Base-by-base conservation (phyloP, 2,797 vertebrate species). In the Tauraco hartlaubi region DNA sequence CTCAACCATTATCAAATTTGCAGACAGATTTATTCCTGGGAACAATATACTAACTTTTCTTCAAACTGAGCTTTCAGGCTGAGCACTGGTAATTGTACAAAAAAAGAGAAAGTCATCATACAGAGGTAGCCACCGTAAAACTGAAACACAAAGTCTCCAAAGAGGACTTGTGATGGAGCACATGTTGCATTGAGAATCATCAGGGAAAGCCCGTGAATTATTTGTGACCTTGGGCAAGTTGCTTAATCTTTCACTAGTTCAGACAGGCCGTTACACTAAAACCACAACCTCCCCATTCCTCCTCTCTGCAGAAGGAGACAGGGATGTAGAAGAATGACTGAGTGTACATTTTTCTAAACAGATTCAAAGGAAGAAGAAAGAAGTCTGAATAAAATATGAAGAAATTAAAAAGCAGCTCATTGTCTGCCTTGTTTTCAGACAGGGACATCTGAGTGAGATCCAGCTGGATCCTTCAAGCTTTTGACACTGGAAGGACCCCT, bases 221-320 rank as follows among this genome's bases (percentile, higher is more conserved):
- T 63, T 62, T 88, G 79, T 64, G 28, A 90, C 94, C 85, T 69
- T 81, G 62, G 85, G 48, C 73, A 72, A 88, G 62, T 52, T 41
- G 39, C 75, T 91, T 54, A 69, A 82, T 76, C 64, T 71, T 85
- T 77, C 29, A 12, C 49, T 23, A 35, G 85, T 64, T 90, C 93
- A 95, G 90, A 75, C 62, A 91, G 79, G 49, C 69, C 88, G 48
- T 71, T 63, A 72, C 59, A 73, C n/a, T 14, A 49, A 85, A 92
- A 33, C 63, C 63, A 35, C 63, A 76, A 54, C 26, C 61, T 90
- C 55, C 69, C 52, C 33, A 3, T 6, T 67, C 48, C 67, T 91
- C 58, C 71, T 86, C 62, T 46, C 64, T 19, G 33, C 5, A 0
- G 64, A 63, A 90, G 77, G 64, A 52, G 68, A 85, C 49, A 35